Evolutionary conservation across 2,888 invertebrate genomes (phyloP).

Genomic region (Hybos culiciformis): DNA sequence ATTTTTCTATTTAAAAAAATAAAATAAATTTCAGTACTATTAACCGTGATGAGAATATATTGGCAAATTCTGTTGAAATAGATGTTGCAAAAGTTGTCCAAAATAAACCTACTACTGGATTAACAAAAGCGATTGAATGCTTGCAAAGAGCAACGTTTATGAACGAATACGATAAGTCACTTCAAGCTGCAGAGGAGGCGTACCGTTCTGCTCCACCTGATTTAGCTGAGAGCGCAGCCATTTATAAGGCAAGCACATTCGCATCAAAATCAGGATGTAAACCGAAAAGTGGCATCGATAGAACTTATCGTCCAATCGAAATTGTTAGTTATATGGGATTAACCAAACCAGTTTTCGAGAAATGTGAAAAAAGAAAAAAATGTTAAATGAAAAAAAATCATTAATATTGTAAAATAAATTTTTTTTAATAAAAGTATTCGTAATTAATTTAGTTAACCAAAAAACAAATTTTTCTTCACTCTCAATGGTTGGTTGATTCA

Average conservation of each 20-base stretch:
- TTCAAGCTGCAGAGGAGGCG: constrained; percentile 13
- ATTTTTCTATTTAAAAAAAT: background rate
- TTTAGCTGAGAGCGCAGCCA: constrained; percentile 11
- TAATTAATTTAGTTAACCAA: too few relatives aligned
- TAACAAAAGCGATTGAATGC: constrained; percentile 10
- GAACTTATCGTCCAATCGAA: constrained; percentile 12
- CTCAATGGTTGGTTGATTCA: too few relatives aligned
- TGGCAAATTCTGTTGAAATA: constrained; percentile 9
- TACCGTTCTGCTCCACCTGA: constrained; percentile 9
- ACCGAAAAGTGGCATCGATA: constrained; percentile 1
- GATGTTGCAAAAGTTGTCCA: constrained; percentile 8
- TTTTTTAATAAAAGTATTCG: too few relatives aligned
- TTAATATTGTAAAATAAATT: too few relatives aligned
- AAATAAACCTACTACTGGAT: constrained; percentile 8
- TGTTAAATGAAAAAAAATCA: too few relatives aligned
- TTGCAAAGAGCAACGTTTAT: constrained; percentile 10
- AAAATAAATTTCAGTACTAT: background rate
- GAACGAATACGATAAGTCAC: constrained; percentile 12
- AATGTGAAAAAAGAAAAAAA: too few relatives aligned
- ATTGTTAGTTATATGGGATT: constrained; percentile 12
- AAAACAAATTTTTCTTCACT: too few relatives aligned
- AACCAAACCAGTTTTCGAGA: constrained; percentile 10
- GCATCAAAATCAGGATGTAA: constrained; percentile 4
- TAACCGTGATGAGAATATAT: constrained; percentile 10
- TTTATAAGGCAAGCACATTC: constrained; percentile 10